Conservation (phyloP, 2,888 invertebrate species). For the Trisateles emortualis region DNA sequence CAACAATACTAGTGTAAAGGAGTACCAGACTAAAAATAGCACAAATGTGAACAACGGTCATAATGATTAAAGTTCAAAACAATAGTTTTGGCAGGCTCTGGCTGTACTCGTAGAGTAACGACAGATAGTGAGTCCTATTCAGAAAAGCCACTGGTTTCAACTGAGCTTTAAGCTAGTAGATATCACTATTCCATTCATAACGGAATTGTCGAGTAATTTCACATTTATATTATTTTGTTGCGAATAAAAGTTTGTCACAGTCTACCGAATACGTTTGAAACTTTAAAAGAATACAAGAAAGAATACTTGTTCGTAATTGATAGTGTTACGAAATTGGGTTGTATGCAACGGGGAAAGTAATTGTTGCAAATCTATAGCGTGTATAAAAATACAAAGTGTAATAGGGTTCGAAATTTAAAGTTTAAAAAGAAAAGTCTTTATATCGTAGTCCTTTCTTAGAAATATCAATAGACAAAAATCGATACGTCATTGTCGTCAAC, state of each 20-base stretch:
- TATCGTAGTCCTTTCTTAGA: no score
- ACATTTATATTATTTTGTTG: constrained; percentile 44
- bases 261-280: constrained; percentile 25
- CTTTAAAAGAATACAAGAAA: constrained; percentile 27
- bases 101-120: constrained; percentile 47
- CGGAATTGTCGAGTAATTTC: constrained; percentile 54
- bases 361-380: no score
- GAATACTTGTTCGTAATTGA: neutral
- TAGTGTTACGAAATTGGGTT: neutral
- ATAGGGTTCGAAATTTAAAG: no score
- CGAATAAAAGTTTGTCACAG: constrained; percentile 32
- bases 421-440: no score
- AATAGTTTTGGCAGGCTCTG: constrained; percentile 50
- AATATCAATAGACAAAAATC: no score
- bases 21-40: neutral
- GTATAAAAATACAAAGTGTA: no score
- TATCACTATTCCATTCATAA: constrained; percentile 62
- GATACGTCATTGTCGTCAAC: no score
- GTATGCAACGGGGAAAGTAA: neutral
- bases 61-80: constrained; percentile 43
- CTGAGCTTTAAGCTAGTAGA: constrained; percentile 61
- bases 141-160: constrained; percentile 65
- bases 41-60: constrained; percentile 9
- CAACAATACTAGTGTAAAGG: no score
- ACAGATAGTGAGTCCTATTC: constrained; percentile 61